These are phyloP conservation scores for Nesidiocoris tenuis DNA, from an alignment of 2,888 invertebrate genomes.

Conservation along the genomic window DNA sequence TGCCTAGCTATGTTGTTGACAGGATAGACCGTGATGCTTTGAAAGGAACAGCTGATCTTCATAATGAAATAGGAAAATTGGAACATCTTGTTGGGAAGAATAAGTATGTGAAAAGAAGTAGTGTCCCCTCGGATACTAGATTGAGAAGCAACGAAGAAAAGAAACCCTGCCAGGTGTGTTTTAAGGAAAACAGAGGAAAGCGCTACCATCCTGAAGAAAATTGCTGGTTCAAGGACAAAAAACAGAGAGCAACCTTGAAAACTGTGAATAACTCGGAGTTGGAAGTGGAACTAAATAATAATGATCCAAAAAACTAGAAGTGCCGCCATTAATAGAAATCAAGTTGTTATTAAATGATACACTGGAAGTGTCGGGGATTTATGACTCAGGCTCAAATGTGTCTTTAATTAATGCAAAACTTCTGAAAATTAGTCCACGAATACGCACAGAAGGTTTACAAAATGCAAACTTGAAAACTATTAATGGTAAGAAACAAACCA, in stretches of 20 bases:
- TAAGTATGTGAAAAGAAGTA: constrained; percentile 4
- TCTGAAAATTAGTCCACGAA: constrained; percentile 12
- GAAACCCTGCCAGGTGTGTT: constrained; percentile 25
- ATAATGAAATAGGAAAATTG: constrained; percentile 52
- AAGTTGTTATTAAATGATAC: constrained; percentile 32
- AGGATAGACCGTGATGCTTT: constrained; percentile 52
- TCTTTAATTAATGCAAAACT: too few relatives aligned
- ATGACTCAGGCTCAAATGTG: constrained; percentile 34
- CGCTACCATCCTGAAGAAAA: constrained; percentile 30
- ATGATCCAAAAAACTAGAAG: constrained; percentile 29
- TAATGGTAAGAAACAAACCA: not conserved
- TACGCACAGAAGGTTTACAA: not conserved
- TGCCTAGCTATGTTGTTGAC: constrained; percentile 51
- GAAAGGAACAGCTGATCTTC: constrained; percentile 51
- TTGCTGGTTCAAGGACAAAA: constrained; percentile 23
- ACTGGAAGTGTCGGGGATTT: constrained; percentile 23
- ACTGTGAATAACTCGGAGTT: constrained; percentile 22
- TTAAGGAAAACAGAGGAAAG: constrained; percentile 7
- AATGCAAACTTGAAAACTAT: constrained; percentile 18
- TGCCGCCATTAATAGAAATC: constrained; percentile 30
- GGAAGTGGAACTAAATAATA: constrained; percentile 26
- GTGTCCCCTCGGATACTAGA: not conserved
- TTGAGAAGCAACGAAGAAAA: constrained; percentile 2
- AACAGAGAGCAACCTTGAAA: not conserved
- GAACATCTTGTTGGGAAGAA: constrained; percentile 50